Conservation (phyloP, 2,888 invertebrate genomes). For the Drosophila barbarae region DNA sequence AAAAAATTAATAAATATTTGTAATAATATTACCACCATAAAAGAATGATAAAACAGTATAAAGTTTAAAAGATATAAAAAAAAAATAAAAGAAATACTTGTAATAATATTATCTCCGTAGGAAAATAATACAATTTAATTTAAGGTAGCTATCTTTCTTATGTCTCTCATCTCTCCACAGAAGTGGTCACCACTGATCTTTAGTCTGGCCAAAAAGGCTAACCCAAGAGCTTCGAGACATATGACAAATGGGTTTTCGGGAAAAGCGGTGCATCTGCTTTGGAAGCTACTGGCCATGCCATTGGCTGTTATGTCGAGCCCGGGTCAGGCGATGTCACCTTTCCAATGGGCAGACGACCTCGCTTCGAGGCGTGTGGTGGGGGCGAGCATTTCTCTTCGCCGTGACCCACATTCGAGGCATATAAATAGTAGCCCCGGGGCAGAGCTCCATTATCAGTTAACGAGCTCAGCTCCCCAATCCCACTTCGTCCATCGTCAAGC, state of each 20-base stretch:
- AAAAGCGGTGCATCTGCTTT: slow-evolving; percentile 18
- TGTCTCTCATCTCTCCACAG: background rate
- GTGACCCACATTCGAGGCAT: slow-evolving; percentile 27
- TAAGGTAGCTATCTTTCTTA: background rate
- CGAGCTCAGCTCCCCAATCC: slow-evolving; percentile 46
- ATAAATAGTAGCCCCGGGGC: slow-evolving; percentile 55
- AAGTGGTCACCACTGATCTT: background rate
- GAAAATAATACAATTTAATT: background rate
- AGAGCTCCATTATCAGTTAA: slow-evolving; percentile 52
- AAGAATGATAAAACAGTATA: too few relatives aligned
- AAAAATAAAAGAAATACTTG: background rate
- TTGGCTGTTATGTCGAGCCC: slow-evolving; percentile 1
- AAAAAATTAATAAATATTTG: too few relatives aligned
- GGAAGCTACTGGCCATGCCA: background rate
- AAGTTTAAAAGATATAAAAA: background rate
- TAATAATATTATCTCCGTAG: background rate
- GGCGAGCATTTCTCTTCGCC: slow-evolving; percentile 26
- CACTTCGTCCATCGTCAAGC: slow-evolving; percentile 56
- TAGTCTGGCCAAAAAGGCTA: background rate
- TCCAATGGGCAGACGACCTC: slow-evolving; percentile 4
- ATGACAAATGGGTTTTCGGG: slow-evolving; percentile 5
- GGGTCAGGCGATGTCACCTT: slow-evolving; percentile 22
- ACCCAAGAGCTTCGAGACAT: background rate
- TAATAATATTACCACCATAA: too few relatives aligned
- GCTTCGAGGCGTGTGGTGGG: slow-evolving; percentile 1